Evolutionary conservation across 2,797 vertebrate genomes (phyloP), one percentile per base, ranked within the genome.

Genomic region (Fratercula arctica): DNA sequence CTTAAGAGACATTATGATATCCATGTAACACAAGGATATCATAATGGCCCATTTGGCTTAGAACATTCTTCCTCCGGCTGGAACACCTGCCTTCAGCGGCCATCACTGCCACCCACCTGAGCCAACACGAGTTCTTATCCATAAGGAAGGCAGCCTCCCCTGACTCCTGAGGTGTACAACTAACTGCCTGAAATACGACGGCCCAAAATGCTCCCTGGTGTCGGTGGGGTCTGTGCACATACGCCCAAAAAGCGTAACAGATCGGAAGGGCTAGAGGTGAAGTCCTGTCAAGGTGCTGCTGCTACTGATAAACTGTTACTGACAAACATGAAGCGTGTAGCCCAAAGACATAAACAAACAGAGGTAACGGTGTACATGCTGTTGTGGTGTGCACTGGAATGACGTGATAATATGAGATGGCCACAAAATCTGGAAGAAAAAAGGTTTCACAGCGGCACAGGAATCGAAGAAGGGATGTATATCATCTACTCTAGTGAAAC

Each of bases 191-290:
- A 90, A 89, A 84, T 7, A 46, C 13, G 61, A 29, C 3, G 53
- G 45, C 26, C 16, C 59, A 18, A 90, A 93, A 84, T 13, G 33
- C 9, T 75, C 4, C 16, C n/a, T 0, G 0, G 4, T 21, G 3
- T 50, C 0, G 0, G 45, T 18, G 11, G 9, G 2, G 28, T 29
- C 51, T 77, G 18, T 23, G 53, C 14, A 29, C 14, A 1, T 2
- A 28, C 23, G 10, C 45, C 48, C 41, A 15, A 50, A 53, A 24
- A 28, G 66, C 1, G 3, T 0, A 50, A 80, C 1, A 46, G 29
- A 39, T 29, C 12, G 46, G 43, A 82, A 79, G 29, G 33, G 31
- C 16, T 60, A 23, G 21, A 75, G 51, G 50, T 11, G 15, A 41
- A 78, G 41, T 13, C 31, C 31, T 51, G 13, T 21, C 26, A 84